Base-by-base conservation (phyloP, 2,113 vertebrate genomes). In the Scartelaos histophorus region DNA sequence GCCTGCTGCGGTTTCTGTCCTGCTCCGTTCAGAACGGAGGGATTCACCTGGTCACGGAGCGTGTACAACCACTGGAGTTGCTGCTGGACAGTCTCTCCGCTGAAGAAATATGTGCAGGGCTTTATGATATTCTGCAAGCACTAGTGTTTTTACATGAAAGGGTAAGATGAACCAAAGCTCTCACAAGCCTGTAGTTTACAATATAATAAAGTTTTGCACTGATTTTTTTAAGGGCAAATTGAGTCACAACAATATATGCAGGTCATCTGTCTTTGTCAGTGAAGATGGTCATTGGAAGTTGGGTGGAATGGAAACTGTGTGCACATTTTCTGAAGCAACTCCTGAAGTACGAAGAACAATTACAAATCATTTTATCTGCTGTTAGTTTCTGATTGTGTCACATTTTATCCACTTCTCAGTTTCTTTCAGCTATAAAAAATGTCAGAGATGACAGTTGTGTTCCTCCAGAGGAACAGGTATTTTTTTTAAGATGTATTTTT, bases 251-350 rank as follows among this genome's bases (percentile, higher is more conserved):
- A 99, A 98, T 1, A 89, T 98, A 69, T 98, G 96, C 82, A 78
- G 95, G 24, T 96, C 97, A 0, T 98, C 97, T 0, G 89, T 99
- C 47, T 99, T 98, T 87, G 95, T 99, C 82, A 97, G 96, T 73
- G 96, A 98, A 81, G 97, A 98, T 60, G 98, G 97, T 34, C 96
- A 98, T 73, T 99, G 98, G 98, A 98, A 97, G 79, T 93, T 99
- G 54, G 97, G 97, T 66, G 97, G 96, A 68, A 99, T 99, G 98
- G 98, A 99, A 81, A 97, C 96, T 0, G 96, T 99, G 46, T 98
- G 98, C 89, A 94, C 92, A 70, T 95, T 96, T 82, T 90, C 75
- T 35, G 96, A 98, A 92, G 97, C 96, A 65, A 95, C 95, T 0
- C 93, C 95, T 24, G 95, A 98, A 95, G 96, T 97, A 75, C 88